A percentile compares a stretch with the other conserved stretches of the same genome.
These are phyloP conservation scores for Eurytoma adleriae DNA, from an alignment of 2,888 invertebrate genomes.

Conservation along the genomic window DNA sequence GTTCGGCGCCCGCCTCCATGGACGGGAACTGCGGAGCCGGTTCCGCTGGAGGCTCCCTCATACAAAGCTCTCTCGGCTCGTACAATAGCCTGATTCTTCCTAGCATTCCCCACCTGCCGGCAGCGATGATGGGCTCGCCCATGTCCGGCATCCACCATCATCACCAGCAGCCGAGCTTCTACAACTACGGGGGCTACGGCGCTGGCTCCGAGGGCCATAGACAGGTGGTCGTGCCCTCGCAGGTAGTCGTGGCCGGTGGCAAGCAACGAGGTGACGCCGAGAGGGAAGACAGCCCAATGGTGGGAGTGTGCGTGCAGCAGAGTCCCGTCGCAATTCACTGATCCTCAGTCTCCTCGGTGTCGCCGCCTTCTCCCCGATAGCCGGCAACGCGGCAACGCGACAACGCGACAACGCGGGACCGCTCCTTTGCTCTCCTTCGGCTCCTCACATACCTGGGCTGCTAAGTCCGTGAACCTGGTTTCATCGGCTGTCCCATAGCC, in stretches of 20 bases:
- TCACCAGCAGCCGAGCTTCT: conserved; percentile 72
- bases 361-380: too few species aligned
- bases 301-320: conserved; percentile 93
- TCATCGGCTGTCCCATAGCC: too few species aligned
- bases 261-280: conserved; percentile 73
- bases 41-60: conserved; percentile 67
- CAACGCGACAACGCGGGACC: too few species aligned
- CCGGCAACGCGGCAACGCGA: too few species aligned
- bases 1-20: conserved; percentile 55
- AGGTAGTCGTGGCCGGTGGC: conserved; percentile 62
- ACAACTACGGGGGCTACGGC: conserved; percentile 72
- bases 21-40: conserved; percentile 11
- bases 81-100: conserved; percentile 76
- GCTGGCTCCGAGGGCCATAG: conserved; percentile 60
- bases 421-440: too few species aligned
- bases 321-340: conserved; percentile 95
- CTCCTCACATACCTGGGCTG: too few species aligned
- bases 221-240: conserved; percentile 52
- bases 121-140: conserved; percentile 66
- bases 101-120: conserved; percentile 74
- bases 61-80: conserved; percentile 76
- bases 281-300: conserved; percentile 88
- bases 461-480: too few species aligned
- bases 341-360: conserved; percentile 59
- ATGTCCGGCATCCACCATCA: conserved; percentile 47